A percentile compares a stretch with the other conserved stretches of the same genome.
Conservation (phyloP, 2,797 vertebrate genomes). For the Astyanax mexicanus region DNA sequence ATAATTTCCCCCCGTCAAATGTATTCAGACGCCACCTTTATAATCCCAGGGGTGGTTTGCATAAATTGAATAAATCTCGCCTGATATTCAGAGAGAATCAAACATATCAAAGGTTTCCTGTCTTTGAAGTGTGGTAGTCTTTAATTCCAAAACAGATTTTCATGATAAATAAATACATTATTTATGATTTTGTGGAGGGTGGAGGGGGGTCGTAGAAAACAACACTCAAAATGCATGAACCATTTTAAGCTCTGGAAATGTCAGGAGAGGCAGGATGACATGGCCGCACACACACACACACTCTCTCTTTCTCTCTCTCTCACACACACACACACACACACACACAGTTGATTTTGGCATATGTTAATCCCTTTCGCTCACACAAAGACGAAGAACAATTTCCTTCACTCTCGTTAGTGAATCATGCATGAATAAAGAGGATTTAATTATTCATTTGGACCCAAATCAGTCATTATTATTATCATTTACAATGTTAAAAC, state of each 20-base stretch:
- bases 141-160: slow-evolving; percentile 88
- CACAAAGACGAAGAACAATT: slow-evolving; percentile 79
- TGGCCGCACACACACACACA: slow-evolving; percentile 58
- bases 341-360: slow-evolving; percentile 68
- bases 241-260: slow-evolving; percentile 80
- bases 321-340: slow-evolving; percentile 1
- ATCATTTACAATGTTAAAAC: slow-evolving; percentile 22
- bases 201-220: slow-evolving; percentile 65
- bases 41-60: slow-evolving; percentile 85
- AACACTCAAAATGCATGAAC: slow-evolving; percentile 83
- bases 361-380: slow-evolving; percentile 76
- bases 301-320: too few relatives aligned
- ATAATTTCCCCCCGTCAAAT: slow-evolving; percentile 84
- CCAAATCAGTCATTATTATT: slow-evolving; percentile 43
- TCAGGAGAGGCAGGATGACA: slow-evolving; percentile 80
- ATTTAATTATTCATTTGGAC: slow-evolving; percentile 71
- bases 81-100: slow-evolving; percentile 80
- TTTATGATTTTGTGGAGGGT: slow-evolving; percentile 78
- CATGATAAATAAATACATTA: slow-evolving; percentile 88
- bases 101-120: slow-evolving; percentile 87
- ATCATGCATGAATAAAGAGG: slow-evolving; percentile 62
- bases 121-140: slow-evolving; percentile 86
- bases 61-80: slow-evolving; percentile 86
- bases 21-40: slow-evolving; percentile 87
- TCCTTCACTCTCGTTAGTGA: slow-evolving; percentile 61